Percentiles rank a stretch among this genome's conserved stretches.
These are phyloP conservation scores for Cryptocheilus praepositus DNA, from an alignment of 2,888 invertebrate species.

Conservation along the genomic window DNA sequence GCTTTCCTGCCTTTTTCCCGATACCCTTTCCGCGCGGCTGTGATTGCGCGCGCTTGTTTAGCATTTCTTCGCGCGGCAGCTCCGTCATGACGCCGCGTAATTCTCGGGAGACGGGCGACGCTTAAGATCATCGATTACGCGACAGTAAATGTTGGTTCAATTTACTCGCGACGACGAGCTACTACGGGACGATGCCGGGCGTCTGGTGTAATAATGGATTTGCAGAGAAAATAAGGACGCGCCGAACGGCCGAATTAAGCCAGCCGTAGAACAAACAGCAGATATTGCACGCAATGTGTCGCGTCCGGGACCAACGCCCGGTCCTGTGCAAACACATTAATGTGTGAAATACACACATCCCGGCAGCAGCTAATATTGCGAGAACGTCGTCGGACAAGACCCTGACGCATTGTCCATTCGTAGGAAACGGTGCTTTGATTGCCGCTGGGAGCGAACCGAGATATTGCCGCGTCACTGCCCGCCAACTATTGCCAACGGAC, in stretches of 20 bases:
- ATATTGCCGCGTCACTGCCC: conserved; percentile 30
- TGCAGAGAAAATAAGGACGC: conserved; percentile 59
- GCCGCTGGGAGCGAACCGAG: conserved; percentile 27
- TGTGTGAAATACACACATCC: conserved; percentile 72
- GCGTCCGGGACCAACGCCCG: conserved; percentile 52
- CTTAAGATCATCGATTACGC: no score
- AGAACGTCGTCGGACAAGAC: conserved; percentile 43
- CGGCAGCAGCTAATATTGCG: conserved; percentile 61
- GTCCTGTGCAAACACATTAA: conserved; percentile 71
- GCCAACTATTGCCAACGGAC: conserved; percentile 14
- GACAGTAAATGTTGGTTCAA: no score
- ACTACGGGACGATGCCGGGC: background rate
- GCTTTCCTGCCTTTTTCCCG: conserved; percentile 3
- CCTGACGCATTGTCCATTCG: conserved; percentile 44
- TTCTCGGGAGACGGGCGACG: no score
- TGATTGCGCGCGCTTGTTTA: background rate
- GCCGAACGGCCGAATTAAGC: conserved; percentile 62
- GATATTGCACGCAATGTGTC: conserved; percentile 72
- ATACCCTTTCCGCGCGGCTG: background rate
- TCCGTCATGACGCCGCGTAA: no score
- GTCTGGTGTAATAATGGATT: conserved; percentile 57
- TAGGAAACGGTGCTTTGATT: conserved; percentile 43
- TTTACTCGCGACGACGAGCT: no score
- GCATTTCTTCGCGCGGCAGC: no score
- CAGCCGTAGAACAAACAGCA: conserved; percentile 66